Evolutionary conservation across 2,797 vertebrate species (phyloP), one percentile per base, ranked within the genome.

Genomic region (Poeciliopsis turneri): DNA sequence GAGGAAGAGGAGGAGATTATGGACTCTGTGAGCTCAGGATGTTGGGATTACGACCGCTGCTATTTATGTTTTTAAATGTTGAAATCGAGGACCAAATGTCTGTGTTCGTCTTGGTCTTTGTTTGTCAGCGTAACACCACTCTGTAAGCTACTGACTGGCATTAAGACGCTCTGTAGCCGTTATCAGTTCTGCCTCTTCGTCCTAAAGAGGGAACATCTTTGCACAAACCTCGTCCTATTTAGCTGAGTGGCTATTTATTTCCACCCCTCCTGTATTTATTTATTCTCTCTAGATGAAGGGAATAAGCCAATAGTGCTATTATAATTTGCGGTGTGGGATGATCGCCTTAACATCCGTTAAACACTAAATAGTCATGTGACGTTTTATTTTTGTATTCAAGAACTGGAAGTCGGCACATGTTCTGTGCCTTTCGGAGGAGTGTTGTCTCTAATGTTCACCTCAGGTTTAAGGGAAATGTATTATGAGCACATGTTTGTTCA

Each of bases 21-120:
- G 80, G 83, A 87, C 92, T 92, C 89, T 91, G 90, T 91, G 92
- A 92, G 89, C 88, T 92, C 89, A 84, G 74, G 81, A 43, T 15
- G 86, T 82, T n/a, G 2, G 5, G 2, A 72, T 25, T 41, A 43
- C 45, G 28, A 86, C 68, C 80, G 92, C 92, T 93, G 92, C 92
- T 95, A 92, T 93, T 92, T 87, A 46, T 78, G 49, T 78, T 88
- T 79, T 81, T 70, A 75, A 81, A 70, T 55, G 61, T 28, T 23
- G 36, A 9, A 79, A 36, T 69, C 23, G 0, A 61, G 88, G 92
- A 94, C 92, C 92, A 95, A 93, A 80, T 39, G 75, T 75, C 57
- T 1, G 41, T 20, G 47, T 45, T 13, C 53, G 15, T 80, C 15
- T 2, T 1, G 23, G 53, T 28, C 11, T 57, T 39, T 28, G 53